phyloP scores from a whole-genome alignment of 2,797 vertebrate species.

The Lepus townsendii region DNA sequence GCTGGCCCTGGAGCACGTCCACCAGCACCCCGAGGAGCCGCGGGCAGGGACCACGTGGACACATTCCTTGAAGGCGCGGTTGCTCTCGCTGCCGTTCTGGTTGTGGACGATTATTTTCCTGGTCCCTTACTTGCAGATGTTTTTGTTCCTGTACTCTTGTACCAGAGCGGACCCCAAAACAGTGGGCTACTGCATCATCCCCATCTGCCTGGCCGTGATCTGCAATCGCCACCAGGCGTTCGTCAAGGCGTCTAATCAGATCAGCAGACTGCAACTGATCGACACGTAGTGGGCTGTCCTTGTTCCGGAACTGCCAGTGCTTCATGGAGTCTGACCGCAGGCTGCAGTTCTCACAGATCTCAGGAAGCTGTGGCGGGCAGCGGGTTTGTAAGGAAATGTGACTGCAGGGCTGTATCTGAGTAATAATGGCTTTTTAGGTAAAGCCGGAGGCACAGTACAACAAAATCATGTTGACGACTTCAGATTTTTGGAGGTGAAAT shows the following conservation, averaged over 20 bases:
- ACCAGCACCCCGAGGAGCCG: constrained; percentile 88
- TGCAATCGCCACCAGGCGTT: constrained; percentile 95
- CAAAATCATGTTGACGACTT: constrained; percentile 81
- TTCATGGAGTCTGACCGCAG: constrained; percentile 79
- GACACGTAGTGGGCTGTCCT: constrained; percentile 90
- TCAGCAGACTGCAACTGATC: constrained; percentile 94
- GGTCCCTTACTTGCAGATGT: constrained; percentile 97
- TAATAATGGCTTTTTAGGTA: constrained; percentile 80
- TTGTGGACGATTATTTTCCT: constrained; percentile 95
- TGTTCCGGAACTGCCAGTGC: constrained; percentile 77
- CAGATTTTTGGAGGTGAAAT: constrained; percentile 87
- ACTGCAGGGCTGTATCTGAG: constrained; percentile 81
- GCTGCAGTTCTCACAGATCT: constrained; percentile 79
- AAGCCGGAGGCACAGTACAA: constrained; percentile 75
- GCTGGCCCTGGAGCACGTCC: constrained; percentile 94
- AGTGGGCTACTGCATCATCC: constrained; percentile 97
- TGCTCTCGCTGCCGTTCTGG: constrained; percentile 95
- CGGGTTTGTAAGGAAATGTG: constrained; percentile 82
- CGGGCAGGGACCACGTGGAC: constrained; percentile 90
- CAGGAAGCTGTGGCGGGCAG: constrained; percentile 84
- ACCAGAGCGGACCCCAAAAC: constrained; percentile 96
- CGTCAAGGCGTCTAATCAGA: constrained; percentile 94
- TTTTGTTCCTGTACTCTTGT: constrained; percentile 98
- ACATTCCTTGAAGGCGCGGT: constrained; percentile 91
- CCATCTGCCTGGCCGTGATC: constrained; percentile 95